Evolutionary conservation across 2,888 invertebrate species (phyloP), one percentile per base, ranked within the genome.

Genomic region (Apoda limacodes): DNA sequence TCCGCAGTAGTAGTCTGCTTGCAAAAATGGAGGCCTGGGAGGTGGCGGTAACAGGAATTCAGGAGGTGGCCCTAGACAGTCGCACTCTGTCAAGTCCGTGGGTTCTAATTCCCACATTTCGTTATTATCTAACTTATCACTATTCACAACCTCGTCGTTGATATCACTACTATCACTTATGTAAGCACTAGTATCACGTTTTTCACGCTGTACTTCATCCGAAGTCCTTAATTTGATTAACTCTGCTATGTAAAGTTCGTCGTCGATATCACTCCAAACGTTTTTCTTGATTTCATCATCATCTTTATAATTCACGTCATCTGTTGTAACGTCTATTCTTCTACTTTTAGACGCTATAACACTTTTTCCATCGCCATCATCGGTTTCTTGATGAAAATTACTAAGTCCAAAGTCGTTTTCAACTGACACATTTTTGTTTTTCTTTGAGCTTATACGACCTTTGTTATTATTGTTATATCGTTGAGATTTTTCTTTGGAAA

Each of bases 1-100:
- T 32, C 87, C 85, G 60, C 89, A 89, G 57, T 86, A 86, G 51
- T 85, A 84, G 32, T 88, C 86, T 39, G 85, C 82, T 58, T 86
- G 86, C 43, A 89, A 80, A 55, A 88, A 86, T 34, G 89, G 89
- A 30, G 89, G 89, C 55, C 88, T 69, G 23, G 89, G 89, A 11
- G 89, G 89, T 37, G 89, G 89, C 34, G 89, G 89, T 52, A 89
- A 67, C 59, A 88, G 74, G 65, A 89, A 89, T 75, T 88, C 86
- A 41, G 89, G 89, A 50, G 88, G 88, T 50, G 87, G 87, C 54
- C 88, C 88, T 50, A 88, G 84, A 76, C 89, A 89, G 70, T 89
- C 89, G 70, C 88, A 89, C 80, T 89, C 88, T 66, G 82, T 83
- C 75, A 85, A 78, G 67, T 86, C 87, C 65, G 85, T 82, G 75